Evolutionary conservation across 2,888 invertebrate species (phyloP).

Genomic region (Griposia aprilina): DNA sequence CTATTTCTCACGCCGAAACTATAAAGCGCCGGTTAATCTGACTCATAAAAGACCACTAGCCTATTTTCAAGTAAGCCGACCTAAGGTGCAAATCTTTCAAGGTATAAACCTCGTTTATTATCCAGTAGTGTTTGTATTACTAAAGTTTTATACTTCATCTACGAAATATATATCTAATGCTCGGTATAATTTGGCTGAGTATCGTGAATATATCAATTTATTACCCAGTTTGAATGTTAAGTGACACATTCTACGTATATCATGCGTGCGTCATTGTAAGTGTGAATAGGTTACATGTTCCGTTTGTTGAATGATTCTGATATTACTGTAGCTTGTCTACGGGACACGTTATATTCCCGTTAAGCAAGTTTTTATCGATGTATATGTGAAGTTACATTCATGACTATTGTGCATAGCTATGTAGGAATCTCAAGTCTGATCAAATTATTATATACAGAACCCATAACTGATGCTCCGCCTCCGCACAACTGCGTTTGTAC

Average conservation of each 20-base stretch:
- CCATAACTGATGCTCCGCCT: constrained; percentile 24
- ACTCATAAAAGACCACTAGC: constrained; percentile 58
- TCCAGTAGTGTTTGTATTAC: constrained; percentile 29
- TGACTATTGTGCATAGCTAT: constrained; percentile 35
- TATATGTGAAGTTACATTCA: constrained; percentile 10
- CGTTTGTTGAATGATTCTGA: constrained; percentile 48
- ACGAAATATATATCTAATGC: constrained; percentile 31
- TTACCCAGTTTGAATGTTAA: constrained; percentile 50
- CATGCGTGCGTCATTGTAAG: constrained; percentile 28
- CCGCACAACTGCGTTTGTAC: constrained; percentile 45
- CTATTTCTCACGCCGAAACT: constrained; percentile 66
- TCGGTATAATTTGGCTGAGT: constrained; percentile 29
- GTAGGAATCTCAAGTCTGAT: constrained; percentile 39
- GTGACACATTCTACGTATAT: constrained; percentile 38
- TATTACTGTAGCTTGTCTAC: constrained; percentile 47
- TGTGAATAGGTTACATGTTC: constrained; percentile 21
- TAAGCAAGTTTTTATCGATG: constrained; percentile 59
- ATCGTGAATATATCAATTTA: constrained; percentile 52
- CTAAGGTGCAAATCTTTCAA: constrained; percentile 28
- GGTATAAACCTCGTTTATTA: constrained; percentile 14
- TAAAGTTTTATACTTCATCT: constrained; percentile 23
- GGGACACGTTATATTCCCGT: constrained; percentile 67
- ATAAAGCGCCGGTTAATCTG: constrained; percentile 61
- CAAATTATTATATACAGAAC: constrained; percentile 45
- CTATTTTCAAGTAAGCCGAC: constrained; percentile 38